These are phyloP conservation scores for Gymnothorax reevesii DNA, from an alignment of 2,797 vertebrate species.

Conservation along the genomic window DNA sequence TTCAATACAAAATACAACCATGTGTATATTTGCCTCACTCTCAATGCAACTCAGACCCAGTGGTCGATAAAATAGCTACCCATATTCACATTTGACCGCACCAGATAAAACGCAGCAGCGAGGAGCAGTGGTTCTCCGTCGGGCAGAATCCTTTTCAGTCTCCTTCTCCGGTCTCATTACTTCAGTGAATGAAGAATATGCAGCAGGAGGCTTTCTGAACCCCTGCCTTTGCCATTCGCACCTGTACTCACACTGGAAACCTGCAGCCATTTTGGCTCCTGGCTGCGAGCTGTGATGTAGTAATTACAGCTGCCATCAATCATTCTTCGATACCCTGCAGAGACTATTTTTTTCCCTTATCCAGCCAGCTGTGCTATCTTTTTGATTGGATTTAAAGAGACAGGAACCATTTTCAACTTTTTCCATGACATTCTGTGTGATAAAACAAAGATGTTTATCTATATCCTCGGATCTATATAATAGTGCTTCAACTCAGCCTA, in stretches of 20 bases:
- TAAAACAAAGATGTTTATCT: not conserved
- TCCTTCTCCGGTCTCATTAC: constrained; percentile 49
- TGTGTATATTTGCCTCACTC: constrained; percentile 23
- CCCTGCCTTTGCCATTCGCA: constrained; percentile 38
- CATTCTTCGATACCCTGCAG: constrained; percentile 59
- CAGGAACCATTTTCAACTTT: constrained; percentile 26
- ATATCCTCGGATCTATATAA: too few species aligned
- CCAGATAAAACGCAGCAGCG: constrained; percentile 27
- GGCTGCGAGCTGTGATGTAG: constrained; percentile 65
- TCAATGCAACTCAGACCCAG: not conserved
- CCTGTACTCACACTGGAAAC: constrained; percentile 68
- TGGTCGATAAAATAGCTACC: constrained; percentile 8
- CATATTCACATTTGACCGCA: constrained; percentile 32
- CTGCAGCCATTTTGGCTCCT: constrained; percentile 71
- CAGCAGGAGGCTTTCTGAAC: constrained; percentile 51
- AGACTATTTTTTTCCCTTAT: constrained; percentile 54
- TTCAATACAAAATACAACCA: not conserved
- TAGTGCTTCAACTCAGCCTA: too few species aligned
- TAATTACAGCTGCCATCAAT: constrained; percentile 70
- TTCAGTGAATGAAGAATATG: constrained; percentile 35
- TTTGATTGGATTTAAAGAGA: constrained; percentile 55
- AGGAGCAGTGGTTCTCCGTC: constrained; percentile 20
- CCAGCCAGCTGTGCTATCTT: constrained; percentile 39
- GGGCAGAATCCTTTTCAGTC: constrained; percentile 19
- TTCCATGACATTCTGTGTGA: not conserved